Percentiles rank a stretch among this genome's conserved stretches.
Evolutionary conservation across 2,113 vertebrate species (phyloP).

Genomic region (Nothoprocta perdicaria): DNA sequence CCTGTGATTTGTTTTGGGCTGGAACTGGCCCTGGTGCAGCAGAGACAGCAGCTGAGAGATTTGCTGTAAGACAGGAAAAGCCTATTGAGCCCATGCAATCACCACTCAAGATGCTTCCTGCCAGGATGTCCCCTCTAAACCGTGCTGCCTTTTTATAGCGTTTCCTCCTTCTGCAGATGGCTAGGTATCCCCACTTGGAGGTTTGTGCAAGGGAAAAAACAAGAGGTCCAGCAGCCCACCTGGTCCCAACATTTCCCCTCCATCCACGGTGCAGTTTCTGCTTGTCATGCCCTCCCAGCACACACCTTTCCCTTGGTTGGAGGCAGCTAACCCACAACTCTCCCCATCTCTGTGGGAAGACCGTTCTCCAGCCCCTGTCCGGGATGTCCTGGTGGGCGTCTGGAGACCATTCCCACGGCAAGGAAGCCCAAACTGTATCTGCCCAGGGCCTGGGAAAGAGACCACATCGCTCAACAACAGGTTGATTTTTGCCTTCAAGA

Average conservation of each 20-base stretch:
- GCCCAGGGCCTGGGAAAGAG: not conserved
- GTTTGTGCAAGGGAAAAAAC: not conserved
- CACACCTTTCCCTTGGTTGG: too few species aligned
- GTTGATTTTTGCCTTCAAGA: not conserved
- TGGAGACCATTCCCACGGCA: rapidly evolving
- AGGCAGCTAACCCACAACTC: not conserved
- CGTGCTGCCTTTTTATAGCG: conserved; percentile 75
- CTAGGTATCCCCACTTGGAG: not conserved
- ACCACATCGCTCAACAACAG: not conserved
- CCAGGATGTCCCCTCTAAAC: conserved; percentile 75
- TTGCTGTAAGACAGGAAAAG: conserved; percentile 85
- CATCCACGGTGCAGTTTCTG: not conserved
- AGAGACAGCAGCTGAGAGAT: conserved; percentile 97
- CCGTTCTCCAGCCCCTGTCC: not conserved
- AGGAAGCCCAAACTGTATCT: not conserved
- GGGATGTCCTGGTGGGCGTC: not conserved
- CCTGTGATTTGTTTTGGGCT: conserved; percentile 89
- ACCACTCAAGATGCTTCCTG: conserved; percentile 79
- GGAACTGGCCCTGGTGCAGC: conserved; percentile 90
- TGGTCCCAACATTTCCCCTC: not conserved
- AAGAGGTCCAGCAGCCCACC: not conserved
- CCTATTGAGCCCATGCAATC: conserved; percentile 71
- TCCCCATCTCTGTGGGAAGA: not conserved
- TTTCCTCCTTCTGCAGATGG: conserved; percentile 78
- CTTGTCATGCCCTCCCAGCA: not conserved